These are phyloP conservation scores for Okapia johnstoni DNA, from an alignment of 2,113 vertebrate species.

Conservation along the genomic window DNA sequence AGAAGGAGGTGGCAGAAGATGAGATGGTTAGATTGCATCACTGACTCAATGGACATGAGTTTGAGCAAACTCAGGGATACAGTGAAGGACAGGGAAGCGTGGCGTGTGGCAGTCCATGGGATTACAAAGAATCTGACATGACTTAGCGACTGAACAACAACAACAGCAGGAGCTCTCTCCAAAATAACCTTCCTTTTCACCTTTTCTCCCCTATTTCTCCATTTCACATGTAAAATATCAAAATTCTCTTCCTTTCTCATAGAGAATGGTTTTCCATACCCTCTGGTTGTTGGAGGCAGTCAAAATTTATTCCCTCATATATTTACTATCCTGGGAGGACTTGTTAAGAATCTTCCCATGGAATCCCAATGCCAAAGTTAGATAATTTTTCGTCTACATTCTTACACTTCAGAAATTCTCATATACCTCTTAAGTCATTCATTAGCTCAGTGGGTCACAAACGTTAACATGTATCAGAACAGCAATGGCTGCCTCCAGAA, in stretches of 20 bases:
- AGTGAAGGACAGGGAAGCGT: background rate
- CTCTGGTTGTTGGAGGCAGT: background rate
- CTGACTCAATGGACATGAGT: background rate
- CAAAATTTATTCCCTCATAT: background rate
- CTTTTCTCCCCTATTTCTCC: background rate
- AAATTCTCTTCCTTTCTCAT: background rate
- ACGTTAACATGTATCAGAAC: background rate
- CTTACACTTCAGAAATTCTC: background rate
- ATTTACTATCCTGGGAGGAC: background rate
- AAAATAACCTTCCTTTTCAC: background rate
- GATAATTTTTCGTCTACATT: background rate
- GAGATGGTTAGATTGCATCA: background rate
- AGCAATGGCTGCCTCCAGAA: background rate
- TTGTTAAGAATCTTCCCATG: background rate
- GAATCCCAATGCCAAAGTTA: background rate
- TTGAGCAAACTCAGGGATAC: background rate
- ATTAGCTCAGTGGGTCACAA: background rate
- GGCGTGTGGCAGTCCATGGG: rapidly evolving
- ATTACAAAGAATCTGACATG: background rate
- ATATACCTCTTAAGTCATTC: background rate
- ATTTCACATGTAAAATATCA: background rate
- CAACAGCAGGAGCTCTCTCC: background rate
- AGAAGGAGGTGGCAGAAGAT: background rate
- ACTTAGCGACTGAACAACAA: background rate
- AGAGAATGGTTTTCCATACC: background rate